Evolutionary conservation across 2,113 vertebrate genomes (phyloP), one percentile per base, ranked within the genome.

Genomic region (Catharus minimus): DNA sequence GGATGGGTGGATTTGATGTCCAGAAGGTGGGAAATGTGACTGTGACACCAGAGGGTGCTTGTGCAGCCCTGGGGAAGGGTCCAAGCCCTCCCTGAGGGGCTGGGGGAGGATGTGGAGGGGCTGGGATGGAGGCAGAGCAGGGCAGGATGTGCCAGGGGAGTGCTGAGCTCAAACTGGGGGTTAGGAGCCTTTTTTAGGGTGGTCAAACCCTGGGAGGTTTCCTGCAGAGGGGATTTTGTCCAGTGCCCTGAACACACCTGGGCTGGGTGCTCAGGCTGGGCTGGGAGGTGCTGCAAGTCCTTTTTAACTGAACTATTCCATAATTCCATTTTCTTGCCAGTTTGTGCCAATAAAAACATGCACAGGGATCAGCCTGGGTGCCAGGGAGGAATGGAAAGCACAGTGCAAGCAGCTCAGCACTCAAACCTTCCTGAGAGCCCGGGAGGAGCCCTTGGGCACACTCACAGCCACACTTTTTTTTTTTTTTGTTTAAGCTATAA

Each of bases 1-100:
- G n/a, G 8, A 27, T 58, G 20, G 3, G 5, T 16, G 73, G 61
- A 1, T 3, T 61, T 33, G 5, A 15, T 1, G 0, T 4, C 56
- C 77, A 24, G 21, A 28, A 43, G 44, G 44, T 30, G 26, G 55
- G 2, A 61, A 86, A 28, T 0, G 10, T 3, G 57, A 1, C 1
- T 28, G 55, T 18, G 41, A 13, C 5, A 11, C 0, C 12, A 57
- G 49, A 64, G 11, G 33, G 5, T 44, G 50, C 50, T 24, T 10
- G 12, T 20, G 55, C 21, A 53, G 32, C 33, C n/a, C 64, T 18
- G 76, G 68, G 76, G 43, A 41, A 49, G 46, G 19, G 46, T 19
- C 24, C 2, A 38, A 27, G 8, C 3, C 5, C 21, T 43, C 3
- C 79, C 69, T 50, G 33, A 22, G 55, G 32, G 23, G 41, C 20